Percentiles rank a stretch among this genome's conserved stretches.
phyloP scores from a whole-genome alignment of 2,113 vertebrate genomes.

The Vimba vimba region DNA sequence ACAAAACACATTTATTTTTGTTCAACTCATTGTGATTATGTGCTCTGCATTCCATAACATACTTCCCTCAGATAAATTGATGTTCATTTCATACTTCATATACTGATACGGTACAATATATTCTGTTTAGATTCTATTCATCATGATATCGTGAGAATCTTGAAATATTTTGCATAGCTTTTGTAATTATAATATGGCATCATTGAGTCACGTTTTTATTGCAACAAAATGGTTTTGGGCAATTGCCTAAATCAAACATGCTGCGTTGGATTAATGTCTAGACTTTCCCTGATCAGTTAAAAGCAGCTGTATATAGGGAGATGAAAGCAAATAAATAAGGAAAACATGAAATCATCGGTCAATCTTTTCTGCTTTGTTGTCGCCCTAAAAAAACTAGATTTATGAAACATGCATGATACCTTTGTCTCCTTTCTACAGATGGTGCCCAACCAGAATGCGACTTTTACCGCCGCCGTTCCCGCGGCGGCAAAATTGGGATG shows the following conservation, averaged over 20 bases:
- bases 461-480: too few relatives aligned
- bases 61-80: background rate
- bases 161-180: background rate
- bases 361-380: too few relatives aligned
- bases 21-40: background rate
- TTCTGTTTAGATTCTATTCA: background rate
- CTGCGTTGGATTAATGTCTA: background rate
- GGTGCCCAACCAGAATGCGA: too few relatives aligned
- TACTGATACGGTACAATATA: background rate
- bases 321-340: background rate
- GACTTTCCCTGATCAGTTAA: background rate
- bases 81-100: background rate
- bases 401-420: background rate
- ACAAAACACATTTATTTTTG: conserved; percentile 5
- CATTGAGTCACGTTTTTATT: background rate
- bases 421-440: background rate
- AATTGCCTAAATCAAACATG: background rate
- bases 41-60: background rate
- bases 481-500: too few relatives aligned
- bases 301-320: background rate
- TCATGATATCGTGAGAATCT: background rate
- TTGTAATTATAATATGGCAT: background rate
- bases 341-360: too few relatives aligned
- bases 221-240: background rate
- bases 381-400: too few relatives aligned